A percentile compares a stretch with the other conserved stretches of the same genome.
These are phyloP conservation scores for Ips typographus DNA, from an alignment of 1,140 invertebrate species.

Conservation along the genomic window DNA sequence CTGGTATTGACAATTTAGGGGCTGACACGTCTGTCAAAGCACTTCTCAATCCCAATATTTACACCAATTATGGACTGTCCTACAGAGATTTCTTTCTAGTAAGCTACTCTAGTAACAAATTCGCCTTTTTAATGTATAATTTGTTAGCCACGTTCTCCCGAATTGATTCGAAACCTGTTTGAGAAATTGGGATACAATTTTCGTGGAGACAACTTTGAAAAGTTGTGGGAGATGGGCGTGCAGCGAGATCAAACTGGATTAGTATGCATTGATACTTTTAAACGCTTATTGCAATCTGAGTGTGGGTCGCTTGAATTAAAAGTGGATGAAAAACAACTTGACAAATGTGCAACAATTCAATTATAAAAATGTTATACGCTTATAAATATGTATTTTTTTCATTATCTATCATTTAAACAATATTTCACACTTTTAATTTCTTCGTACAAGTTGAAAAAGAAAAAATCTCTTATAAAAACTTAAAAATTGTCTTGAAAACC, in stretches of 20 bases:
- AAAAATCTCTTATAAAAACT: too few relatives aligned
- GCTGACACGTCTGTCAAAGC: too few relatives aligned
- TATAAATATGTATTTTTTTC: too few relatives aligned
- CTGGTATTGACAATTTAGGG: too few relatives aligned
- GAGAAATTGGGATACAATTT: conserved; percentile 46
- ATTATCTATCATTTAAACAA: too few relatives aligned
- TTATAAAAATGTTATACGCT: too few relatives aligned
- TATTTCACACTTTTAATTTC: too few relatives aligned
- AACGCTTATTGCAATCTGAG: conserved; percentile 37
- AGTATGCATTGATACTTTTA: conserved; percentile 49
- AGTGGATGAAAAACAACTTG: conserved; percentile 32
- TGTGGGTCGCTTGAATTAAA: conserved; percentile 19
- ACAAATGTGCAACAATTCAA: conserved; percentile 12
- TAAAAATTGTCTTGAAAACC: too few relatives aligned
- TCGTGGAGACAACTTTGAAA: conserved; percentile 43
- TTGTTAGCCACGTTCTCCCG: conserved; percentile 44
- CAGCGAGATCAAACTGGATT: conserved; percentile 43
- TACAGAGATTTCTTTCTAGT: too few relatives aligned
- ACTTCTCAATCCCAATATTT: too few relatives aligned
- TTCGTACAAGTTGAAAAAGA: too few relatives aligned
- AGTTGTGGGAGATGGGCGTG: conserved; percentile 45
- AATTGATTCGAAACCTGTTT: conserved; percentile 44
- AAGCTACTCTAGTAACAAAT: background rate
- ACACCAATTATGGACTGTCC: too few relatives aligned
- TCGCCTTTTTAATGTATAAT: conserved; percentile 3